Base-by-base conservation (phyloP, 2,113 vertebrate genomes). In the Lichenostomus cassidix region DNA sequence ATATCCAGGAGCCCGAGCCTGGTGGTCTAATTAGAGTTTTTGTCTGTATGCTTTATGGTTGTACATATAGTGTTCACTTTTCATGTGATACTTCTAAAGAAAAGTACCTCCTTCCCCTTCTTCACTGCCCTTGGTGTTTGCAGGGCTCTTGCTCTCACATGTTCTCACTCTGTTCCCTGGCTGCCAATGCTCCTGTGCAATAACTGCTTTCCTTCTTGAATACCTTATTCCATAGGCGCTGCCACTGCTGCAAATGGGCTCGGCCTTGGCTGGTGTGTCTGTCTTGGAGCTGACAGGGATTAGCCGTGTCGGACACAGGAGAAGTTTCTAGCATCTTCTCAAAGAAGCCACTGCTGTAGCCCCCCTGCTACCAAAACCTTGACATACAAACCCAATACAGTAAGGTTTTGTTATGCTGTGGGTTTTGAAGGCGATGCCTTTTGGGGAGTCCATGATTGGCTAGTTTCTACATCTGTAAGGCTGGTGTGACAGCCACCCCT, bases 261-360 rank as follows among this genome's bases (percentile, higher is more conserved):
- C 2, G 4, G 15, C 19, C 23, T 75, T n/a, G 53, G 18, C 29
- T 49, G 35, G 11, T 59, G 7, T 56, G 12, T 56, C 41, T 74
- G 41, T 47, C 50, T 56, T 56, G 42, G 29, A 39, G 42, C 15
- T 4, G 3, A 15, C 29, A 24, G 21, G 12, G 19, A 20, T 8
- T 20, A 7, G 7, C 29, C 47, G 4, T 12, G 6, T 28, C 0
- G 0, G 28, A 56, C 15, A 2, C 8, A 7, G 7, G 15, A 11
- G 11, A 28, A 18, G 20, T 44, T 71, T 27, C 39, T 28, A 14
- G 18, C 17, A 53, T 3, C 39, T 53, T 53, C 39, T 27, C 14
- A 46, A 9, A 39, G 27, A 73, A 55, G 9, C 9, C 22, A 14
- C 14, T 10, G 12, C 59, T 41, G n/a, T 7, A 64, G 28, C 15